Base-by-base conservation (phyloP, 2,888 invertebrate species). In the Leistus spinibarbis region DNA sequence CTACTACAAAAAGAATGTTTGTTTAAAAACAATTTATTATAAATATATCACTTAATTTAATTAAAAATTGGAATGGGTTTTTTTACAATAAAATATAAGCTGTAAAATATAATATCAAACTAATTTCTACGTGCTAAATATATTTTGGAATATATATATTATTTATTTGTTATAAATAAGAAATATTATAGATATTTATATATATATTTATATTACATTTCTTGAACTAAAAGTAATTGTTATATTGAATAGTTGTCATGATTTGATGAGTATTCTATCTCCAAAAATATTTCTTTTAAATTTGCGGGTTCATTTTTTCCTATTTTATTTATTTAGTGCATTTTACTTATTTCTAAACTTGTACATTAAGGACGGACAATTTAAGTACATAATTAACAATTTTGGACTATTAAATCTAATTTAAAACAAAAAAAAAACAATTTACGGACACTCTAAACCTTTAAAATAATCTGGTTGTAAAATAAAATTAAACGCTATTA, bases 61-160 rank as follows among this genome's bases (percentile, higher is more conserved):
- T 64, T 74, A 67, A 67, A 57, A 67, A 77, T 73, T 73, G 57
- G 76, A 76, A 40, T 40, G 40, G 13, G 40, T 10, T 40, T 40
- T n/a, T 76, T 75, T 76, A 77, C 74, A 77, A 77, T 76, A 77
- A 78, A 70, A 70, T 63, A 70, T 40, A 40, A 17, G 57, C 40
- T 22, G 23, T 54, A 40, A 40, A 40, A 56, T 62, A 57, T 69
- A 69, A 69, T 17, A 9, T 62, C 7, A 70, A 62, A 22, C 70
- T 70, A 62, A 63, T 23, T 63, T 54, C n/a, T n/a, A 53, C 10
- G 70, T 63, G 63, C 63, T 40, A 40, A 63, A 19, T 57, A 19
- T 57, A 19, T 19, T 57, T 57, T 57, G 3, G 57, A 57, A 40
- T 40, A 40, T 40, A 40, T 40, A 40, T 40, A 53, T 57, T 57